Evolutionary conservation across 2,113 vertebrate species (phyloP), one percentile per base, ranked within the genome.

Genomic region (Chauna torquata): DNA sequence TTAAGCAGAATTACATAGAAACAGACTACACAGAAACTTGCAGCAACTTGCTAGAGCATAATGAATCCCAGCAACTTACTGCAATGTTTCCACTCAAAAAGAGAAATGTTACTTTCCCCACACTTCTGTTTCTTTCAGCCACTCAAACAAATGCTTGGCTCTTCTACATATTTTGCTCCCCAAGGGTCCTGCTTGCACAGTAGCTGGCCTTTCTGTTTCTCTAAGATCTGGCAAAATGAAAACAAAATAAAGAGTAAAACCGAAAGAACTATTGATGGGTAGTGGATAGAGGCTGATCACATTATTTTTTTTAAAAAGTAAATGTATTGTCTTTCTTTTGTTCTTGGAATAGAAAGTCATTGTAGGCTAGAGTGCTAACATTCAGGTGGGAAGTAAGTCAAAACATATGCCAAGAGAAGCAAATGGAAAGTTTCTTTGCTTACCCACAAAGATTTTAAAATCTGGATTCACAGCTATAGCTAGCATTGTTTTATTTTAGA

Each of bases 51-150:
- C 55, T 81, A 82, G 79, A 90, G 59, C 40, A 75, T 71, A 92
- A 95, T 72, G 34, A 94, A 86, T 93, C 86, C 91, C 82, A 95
- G 85, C 82, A 76, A 89, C 74, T 47, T 66, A 64, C 55, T 92
- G 50, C 71, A 34, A 47, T 32, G 55, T 91, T 97, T 91, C 85
- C 85, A 91, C 44, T 75, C 89, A 93, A 76, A 96, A 96, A 79
- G 55, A 91, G 90, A 96, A 96, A 94, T 62, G 40, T 80, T 77
- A 90, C 80, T 96, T 90, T 92, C 86, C 81, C 68, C 59, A 75
- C 27, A 75, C 45, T 80, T 69, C 74, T 68, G 11, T 86, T 94
- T 77, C 86, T 93, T 93, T 72, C 61, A 96, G 57, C 49, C 72
- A 45, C 82, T 92, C 72, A 78, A 47, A 78, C 44, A 89, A 94